phyloP scores from a whole-genome alignment of 23 tunicate species.

The Trididemnum clinides region DNA sequence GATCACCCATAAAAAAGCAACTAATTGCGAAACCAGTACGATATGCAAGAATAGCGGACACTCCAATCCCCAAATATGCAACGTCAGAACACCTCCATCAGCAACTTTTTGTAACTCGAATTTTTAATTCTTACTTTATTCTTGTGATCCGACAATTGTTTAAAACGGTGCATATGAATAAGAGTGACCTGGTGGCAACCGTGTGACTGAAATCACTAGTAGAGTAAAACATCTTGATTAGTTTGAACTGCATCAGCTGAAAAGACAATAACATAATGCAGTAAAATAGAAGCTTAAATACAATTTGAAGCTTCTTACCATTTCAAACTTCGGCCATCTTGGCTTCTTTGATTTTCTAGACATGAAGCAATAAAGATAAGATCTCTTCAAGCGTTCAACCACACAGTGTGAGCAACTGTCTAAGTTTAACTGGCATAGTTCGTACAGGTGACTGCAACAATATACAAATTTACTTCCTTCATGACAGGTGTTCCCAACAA shows the following conservation, averaged over 20 bases:
- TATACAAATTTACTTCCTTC: neutral
- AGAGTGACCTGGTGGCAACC: slow-evolving; percentile 67
- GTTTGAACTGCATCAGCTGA: slow-evolving; percentile 82
- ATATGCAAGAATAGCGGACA: no score
- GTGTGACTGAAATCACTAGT: slow-evolving; percentile 84
- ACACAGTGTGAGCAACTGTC: slow-evolving; percentile 57
- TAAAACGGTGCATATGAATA: slow-evolving; percentile 68
- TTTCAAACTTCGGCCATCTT: slow-evolving; percentile 44
- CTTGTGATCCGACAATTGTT: slow-evolving; percentile 27
- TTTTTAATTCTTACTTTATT: slow-evolving; percentile 38
- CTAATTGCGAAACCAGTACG: no score
- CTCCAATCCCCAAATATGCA: no score
- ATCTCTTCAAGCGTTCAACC: slow-evolving; percentile 46
- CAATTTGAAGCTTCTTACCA: no score
- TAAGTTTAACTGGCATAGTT: slow-evolving; percentile 55
- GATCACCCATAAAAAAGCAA: no score
- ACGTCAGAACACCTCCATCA: no score
- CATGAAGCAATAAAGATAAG: slow-evolving; percentile 23
- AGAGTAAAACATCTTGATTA: slow-evolving; percentile 74
- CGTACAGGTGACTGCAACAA: slow-evolving; percentile 61
- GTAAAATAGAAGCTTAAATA: no score
- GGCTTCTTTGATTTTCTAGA: neutral
- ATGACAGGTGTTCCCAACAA: neutral
- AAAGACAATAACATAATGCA: no score
- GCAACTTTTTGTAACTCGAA: no score